Evolutionary conservation across 1,140 invertebrate genomes (phyloP), one percentile per base, ranked within the genome.

Genomic region (Achatina immaculata): DNA sequence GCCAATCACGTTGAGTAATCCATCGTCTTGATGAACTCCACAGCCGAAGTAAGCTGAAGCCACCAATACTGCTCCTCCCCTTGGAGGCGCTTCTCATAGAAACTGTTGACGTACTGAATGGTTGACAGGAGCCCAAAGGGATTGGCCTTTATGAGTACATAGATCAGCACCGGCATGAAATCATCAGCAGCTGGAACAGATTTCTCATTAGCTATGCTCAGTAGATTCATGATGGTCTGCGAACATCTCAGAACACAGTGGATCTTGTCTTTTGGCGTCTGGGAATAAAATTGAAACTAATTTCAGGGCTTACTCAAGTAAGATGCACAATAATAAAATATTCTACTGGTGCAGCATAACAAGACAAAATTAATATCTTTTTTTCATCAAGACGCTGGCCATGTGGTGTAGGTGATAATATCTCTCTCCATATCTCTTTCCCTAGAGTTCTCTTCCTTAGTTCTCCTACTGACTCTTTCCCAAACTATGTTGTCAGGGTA

Each of bases 11-110:
- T 55, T 4, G 78, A 84, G 69, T 96, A 97, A 91, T 97, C 96
- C 96, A 99, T 98, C 66, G 96, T 98, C 93, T 99, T 99, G 86
- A 99, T 98, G 92, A 98, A 99, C 92, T 98, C 97, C 45, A 99
- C 95, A 16, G 97, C 97, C 0, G 97, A 96, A 84, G 95, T 96
- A 91, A 99, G 99, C 90, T 99, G 97, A 58, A 97, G 98, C 98
- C 98, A 99, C 95, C 97, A 99, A 92, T 99, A 99, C 88, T 96
- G 95, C 89, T 98, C 96, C 92, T 98, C 97, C 48, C 98, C 98
- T 83, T 94, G 93, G 24, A 99, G 92, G 81, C 95, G 94, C 83
- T 94, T 94, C 45, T 94, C 95, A 87, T 96, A 97, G 90, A 98
- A 98, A 87, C 95, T 96, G 88, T 95, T 95, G 66, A 99, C 96